A percentile compares a stretch with the other conserved stretches of the same genome.
Evolutionary conservation across 2,113 vertebrate species (phyloP).

Genomic region (Astur gentilis): DNA sequence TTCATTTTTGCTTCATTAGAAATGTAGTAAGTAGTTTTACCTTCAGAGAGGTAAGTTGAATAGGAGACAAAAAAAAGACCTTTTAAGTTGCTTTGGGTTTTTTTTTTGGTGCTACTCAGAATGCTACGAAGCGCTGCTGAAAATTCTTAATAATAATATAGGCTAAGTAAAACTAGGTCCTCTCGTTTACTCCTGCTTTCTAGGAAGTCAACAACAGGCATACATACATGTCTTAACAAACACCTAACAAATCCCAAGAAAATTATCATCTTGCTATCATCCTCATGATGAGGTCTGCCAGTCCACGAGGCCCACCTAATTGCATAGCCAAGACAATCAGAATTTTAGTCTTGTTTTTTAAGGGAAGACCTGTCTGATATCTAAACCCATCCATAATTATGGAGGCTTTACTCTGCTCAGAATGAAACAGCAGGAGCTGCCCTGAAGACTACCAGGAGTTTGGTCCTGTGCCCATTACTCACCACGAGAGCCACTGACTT

Average conservation of each 20-base stretch:
- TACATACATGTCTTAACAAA: background rate
- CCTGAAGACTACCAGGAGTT: background rate
- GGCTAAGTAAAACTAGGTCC: background rate
- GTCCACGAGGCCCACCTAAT: fast-evolving
- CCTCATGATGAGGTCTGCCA: background rate
- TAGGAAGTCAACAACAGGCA: background rate
- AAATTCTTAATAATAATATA: background rate
- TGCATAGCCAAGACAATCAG: background rate
- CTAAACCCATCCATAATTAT: background rate
- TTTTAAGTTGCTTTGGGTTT: too few species aligned
- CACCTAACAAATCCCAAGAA: too few species aligned
- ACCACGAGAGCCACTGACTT: background rate
- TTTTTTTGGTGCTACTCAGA: background rate
- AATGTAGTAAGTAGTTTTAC: background rate
- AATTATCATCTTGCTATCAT: background rate
- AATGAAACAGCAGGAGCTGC: background rate
- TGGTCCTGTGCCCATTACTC: background rate
- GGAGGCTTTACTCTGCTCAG: background rate
- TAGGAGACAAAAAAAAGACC: background rate
- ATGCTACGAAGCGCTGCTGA: background rate
- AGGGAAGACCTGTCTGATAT: background rate
- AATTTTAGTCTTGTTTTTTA: background rate
- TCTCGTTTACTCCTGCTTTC: background rate
- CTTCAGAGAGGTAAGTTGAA: background rate
- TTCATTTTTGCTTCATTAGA: background rate